Evolutionary conservation across 2,113 vertebrate genomes (phyloP), one percentile per base, ranked within the genome.

Genomic region (Grantiella picta): DNA sequence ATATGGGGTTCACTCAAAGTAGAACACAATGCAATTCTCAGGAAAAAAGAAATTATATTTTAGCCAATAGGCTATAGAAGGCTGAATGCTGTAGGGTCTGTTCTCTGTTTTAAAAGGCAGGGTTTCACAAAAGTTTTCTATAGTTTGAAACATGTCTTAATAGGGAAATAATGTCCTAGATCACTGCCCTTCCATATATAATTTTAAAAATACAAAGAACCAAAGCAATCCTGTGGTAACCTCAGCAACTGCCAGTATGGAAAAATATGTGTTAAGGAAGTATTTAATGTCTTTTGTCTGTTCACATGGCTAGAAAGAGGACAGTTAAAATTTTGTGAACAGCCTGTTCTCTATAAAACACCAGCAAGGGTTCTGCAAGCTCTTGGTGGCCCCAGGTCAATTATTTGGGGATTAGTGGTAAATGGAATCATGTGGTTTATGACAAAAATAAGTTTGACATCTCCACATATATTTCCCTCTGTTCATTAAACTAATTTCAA

Each of bases 401-500:
- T 96, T 96, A 92, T 94, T 82, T 95, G 84, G 81, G 86, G 54
- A 83, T 95, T 93, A 93, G 80, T 91, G 64, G 77, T 92, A 88
- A 83, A 92, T 80, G 56, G 52, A 94, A 86, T 92, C 79, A 70
- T 75, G 82, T 73, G 82, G 40, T 71, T 94, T 92, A 82, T 95
- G 31, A 94, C 45, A 92, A 79, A 95, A 96, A 65, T 89, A 59
- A 73, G 40, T 93, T 86, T 93, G 93, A 89, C 69, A 0, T 88
- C 61, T 94, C 85, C 80, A 72, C 56, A 40, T 90, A 83, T 42
- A 86, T 95, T 68, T 64, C 89, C 50, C 64, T 89, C 63, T 91
- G 84, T 94, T 97, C 82, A 86, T 97, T 92, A 90, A 95, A 84
- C 24, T 94, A 40, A 86, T 92, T 93, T 95, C 8, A 84, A 84